Evolutionary conservation across 2,113 vertebrate species (phyloP).

Genomic region (Rhinolophus ferrumequinum): DNA sequence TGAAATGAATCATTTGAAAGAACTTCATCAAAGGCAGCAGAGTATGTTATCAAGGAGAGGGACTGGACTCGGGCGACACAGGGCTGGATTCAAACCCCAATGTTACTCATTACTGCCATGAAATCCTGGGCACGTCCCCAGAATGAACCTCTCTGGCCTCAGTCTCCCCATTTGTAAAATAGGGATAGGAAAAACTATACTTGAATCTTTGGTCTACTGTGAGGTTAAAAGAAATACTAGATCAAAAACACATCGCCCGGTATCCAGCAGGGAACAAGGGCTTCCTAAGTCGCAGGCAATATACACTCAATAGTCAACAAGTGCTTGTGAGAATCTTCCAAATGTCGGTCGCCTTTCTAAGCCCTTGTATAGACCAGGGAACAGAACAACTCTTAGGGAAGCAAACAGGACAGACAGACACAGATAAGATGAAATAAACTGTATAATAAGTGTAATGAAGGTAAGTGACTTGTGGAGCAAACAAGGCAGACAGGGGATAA

Average conservation of each 20-base stretch:
- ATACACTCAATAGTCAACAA: rapidly evolving
- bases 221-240: background rate
- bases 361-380: no score
- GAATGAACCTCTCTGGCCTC: background rate
- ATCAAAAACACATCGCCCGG: background rate
- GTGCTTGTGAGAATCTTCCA: background rate
- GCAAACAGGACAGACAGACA: background rate
- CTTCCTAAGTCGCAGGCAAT: rapidly evolving
- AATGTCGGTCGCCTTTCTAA: background rate
- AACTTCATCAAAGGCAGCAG: background rate
- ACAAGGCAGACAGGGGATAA: rapidly evolving
- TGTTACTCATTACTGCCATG: rapidly evolving
- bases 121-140: rapidly evolving
- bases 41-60: no score
- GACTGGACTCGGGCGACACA: rapidly evolving
- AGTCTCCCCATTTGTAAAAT: background rate
- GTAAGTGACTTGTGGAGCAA: background rate
- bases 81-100: background rate
- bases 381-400: rapidly evolving
- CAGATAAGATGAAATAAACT: background rate
- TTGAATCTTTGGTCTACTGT: background rate
- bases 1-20: background rate
- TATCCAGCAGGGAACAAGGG: background rate
- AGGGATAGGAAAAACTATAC: background rate
- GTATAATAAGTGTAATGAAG: no score